These are phyloP conservation scores for Trachelus iudaicus DNA, from an alignment of 2,888 invertebrate species.

Conservation along the genomic window DNA sequence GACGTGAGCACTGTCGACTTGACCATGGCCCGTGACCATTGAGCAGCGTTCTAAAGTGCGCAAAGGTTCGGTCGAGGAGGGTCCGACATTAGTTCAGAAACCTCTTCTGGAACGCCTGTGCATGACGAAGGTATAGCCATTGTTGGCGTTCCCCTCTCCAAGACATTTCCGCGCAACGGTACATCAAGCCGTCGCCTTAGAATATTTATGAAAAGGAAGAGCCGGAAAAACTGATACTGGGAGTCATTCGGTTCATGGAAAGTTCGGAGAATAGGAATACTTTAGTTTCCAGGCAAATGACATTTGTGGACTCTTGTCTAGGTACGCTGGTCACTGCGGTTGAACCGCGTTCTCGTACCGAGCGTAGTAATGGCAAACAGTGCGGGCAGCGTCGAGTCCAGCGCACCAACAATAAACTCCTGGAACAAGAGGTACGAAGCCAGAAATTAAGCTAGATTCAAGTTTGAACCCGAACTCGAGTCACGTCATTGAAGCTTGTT, in stretches of 20 bases:
- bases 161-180: not conserved
- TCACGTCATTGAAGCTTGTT: not conserved
- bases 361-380: not conserved
- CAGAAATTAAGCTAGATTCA: not conserved
- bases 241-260: not conserved
- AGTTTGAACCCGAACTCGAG: not conserved
- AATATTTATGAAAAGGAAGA: not conserved
- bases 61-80: not conserved
- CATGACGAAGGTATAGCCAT: not conserved
- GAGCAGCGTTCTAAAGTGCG: conserved; percentile 24
- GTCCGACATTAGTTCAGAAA: not conserved
- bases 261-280: not conserved
- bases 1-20: conserved; percentile 49
- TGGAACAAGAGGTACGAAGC: not conserved
- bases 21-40: conserved; percentile 50
- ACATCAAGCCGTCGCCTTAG: not conserved
- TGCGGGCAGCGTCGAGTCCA: not conserved
- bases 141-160: not conserved
- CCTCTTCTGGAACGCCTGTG: not conserved
- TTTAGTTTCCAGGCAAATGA: not conserved
- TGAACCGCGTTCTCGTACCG: not conserved
- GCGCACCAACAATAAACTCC: not conserved
- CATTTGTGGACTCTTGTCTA: not conserved
- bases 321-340: not conserved
- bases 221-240: not conserved